Evolutionary conservation across 2,113 vertebrate genomes (phyloP).

Genomic region (Pomatorhinus ruficollis): DNA sequence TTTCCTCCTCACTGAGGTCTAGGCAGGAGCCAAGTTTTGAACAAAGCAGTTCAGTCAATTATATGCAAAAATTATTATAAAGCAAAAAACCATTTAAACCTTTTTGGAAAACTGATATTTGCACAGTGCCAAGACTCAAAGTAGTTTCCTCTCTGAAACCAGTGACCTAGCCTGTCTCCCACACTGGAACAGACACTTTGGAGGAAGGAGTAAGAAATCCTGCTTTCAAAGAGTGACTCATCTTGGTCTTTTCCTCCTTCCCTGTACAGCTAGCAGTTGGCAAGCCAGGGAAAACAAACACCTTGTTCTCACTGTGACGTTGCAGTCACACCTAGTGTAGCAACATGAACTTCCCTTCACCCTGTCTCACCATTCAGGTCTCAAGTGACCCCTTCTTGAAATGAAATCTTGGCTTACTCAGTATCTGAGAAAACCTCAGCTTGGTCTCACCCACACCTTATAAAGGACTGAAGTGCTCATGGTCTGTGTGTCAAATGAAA

Average conservation of each 20-base stretch:
- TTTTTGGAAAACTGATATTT: conserved; percentile 4
- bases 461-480: neutral
- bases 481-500: neutral
- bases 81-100: neutral
- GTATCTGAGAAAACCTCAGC: neutral
- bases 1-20: conserved; percentile 39
- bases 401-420: neutral
- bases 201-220: neutral
- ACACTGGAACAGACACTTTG: neutral
- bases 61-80: conserved; percentile 37
- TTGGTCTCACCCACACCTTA: neutral
- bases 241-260: neutral
- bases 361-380: neutral
- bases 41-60: conserved; percentile 55
- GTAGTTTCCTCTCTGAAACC: neutral
- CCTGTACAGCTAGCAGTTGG: neutral
- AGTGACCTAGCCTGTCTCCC: neutral
- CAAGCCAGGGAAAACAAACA: conserved; percentile 6
- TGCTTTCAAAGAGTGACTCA: neutral
- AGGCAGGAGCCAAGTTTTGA: conserved; percentile 49
- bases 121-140: neutral
- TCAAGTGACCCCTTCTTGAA: neutral
- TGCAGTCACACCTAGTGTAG: neutral
- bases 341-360: conserved; percentile 21
- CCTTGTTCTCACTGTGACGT: neutral